phyloP scores from a whole-genome alignment of 2,888 invertebrate genomes.

The Ophion ventricosus region DNA sequence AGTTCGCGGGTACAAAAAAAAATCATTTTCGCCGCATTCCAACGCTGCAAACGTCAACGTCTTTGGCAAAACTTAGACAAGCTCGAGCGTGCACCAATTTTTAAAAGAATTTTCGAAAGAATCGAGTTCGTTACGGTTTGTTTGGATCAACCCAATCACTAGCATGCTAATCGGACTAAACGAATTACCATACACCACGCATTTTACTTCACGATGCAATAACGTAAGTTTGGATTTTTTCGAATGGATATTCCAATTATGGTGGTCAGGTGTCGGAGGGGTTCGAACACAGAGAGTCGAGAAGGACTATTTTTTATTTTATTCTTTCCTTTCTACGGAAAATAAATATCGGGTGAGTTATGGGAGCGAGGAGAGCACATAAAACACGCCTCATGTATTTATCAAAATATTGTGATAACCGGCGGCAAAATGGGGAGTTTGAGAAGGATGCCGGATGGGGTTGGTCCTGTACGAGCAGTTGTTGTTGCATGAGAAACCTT shows the following conservation, averaged over 20 bases:
- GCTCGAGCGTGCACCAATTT: no score
- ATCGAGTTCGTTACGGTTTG: no score
- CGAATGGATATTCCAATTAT: slow-evolving; percentile 6
- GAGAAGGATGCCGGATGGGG: slow-evolving; percentile 37
- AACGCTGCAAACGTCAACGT: no score
- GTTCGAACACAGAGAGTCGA: slow-evolving; percentile 19
- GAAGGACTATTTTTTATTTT: slow-evolving; percentile 64
- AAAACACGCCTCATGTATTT: slow-evolving; percentile 80
- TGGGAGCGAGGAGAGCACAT: slow-evolving; percentile 74
- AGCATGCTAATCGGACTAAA: no score
- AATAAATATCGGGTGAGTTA: slow-evolving; percentile 80
- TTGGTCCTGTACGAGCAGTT: slow-evolving; percentile 17
- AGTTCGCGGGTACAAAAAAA: background rate
- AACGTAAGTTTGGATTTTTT: background rate
- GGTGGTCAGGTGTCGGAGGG: slow-evolving; percentile 48
- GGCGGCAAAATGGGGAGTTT: slow-evolving; percentile 67
- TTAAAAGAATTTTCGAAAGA: no score
- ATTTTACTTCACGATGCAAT: background rate
- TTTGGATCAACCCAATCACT: no score
- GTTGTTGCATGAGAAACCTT: slow-evolving; percentile 43
- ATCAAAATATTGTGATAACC: slow-evolving; percentile 82
- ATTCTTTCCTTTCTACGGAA: slow-evolving; percentile 78
- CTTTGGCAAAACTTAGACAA: no score
- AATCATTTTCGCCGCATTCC: no score
- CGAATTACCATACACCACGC: no score